Base-by-base conservation (phyloP, 2,888 invertebrate genomes). In the Amphimallon solstitiale region DNA sequence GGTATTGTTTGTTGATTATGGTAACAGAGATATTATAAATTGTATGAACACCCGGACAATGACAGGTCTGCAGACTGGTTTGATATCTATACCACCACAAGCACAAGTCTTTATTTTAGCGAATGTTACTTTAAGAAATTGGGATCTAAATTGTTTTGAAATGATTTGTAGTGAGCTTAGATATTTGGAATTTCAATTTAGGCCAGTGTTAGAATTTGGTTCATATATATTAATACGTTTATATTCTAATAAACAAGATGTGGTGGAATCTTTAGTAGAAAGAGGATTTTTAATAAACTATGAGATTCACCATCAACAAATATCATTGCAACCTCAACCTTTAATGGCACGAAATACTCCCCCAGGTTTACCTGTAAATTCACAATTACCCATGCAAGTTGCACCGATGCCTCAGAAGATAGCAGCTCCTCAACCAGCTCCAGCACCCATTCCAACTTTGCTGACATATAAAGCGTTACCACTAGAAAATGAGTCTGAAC, bases 1-100 rank as follows among this genome's bases (percentile, higher is more conserved):
- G 71, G 87, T 90, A n/a, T 85, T 86, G 65, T 90, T 90, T 72
- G 84, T 91, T 34, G 91, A 91, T 77, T 90, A 86, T 74, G 91
- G 91, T 46, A 89, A 90, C 75, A 85, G 84, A 70, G 88, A 88
- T 72, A 78, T 86, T 10, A 85, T 92, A 64, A 85, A 87, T 14
- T 77, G 86, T 59, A 84, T 83, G 40, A 86, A 88, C 67, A 85
- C 90, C 48, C 81, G 91, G 75, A 82, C 86, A 45, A 77, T 89
- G 65, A 85, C 87, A 49, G 82, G 77, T 45, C 85, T 87, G 74
- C 85, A 87, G 10, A 78, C 85, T 0, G 75, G 78, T 10, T 75
- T 83, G 15, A 67, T 79, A 63, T 66, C 75, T 60, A 76, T 88
- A 69, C 85, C 85, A 59, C 86, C 88, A 1, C 86, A 88, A 76